Base-by-base conservation (phyloP, 2,113 vertebrate genomes). In the Scartelaos histophorus region DNA sequence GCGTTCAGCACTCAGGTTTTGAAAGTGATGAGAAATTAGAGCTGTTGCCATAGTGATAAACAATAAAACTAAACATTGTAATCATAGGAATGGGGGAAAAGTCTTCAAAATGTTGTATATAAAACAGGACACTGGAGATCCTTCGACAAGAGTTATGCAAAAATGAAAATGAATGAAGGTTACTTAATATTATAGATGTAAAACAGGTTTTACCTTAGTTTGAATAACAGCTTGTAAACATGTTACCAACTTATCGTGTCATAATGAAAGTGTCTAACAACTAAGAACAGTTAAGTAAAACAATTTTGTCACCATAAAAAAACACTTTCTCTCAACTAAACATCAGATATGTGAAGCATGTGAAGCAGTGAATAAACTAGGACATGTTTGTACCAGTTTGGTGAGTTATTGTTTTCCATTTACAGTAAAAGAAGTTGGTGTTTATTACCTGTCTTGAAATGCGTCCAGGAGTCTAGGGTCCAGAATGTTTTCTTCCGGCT, bases 401-500 rank as follows among this genome's bases (percentile, higher is more conserved):
- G 21, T 66, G 21, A 13, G 79, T 71, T 43, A 22, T 34, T 34
- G 13, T 34, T 29, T 21, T 3, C 24, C 66, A 9, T 3, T 38
- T 29, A 61, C 12, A 7, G 11, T 19, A 29, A 11, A 38, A 1
- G 0, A 24, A 46, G 5, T n/a, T 46, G 29, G 1, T 6, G 21
- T 73, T 78, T 43, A 58, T 65, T 53, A 93, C 92, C 92, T 87
- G 87, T 88, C 91, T 82, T 93, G 89, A 74, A 93, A 93, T 7
- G 91, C 92, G 68, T 91, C 90, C 0, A 93, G 90, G 57, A 93
- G 88, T 56, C 92, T 87, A 12, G 92, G 92, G 62, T 93, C 92
- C 81, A 93, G 80, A 66, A 93, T 93, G 81, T 93, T 93, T 73
- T 93, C 92, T 47, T 93, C 92, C 34, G 92, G 92, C 51, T 93